A percentile compares a stretch with the other conserved stretches of the same genome.
phyloP scores from a whole-genome alignment of 2,113 vertebrate genomes.

The Microtus pennsylvanicus region DNA sequence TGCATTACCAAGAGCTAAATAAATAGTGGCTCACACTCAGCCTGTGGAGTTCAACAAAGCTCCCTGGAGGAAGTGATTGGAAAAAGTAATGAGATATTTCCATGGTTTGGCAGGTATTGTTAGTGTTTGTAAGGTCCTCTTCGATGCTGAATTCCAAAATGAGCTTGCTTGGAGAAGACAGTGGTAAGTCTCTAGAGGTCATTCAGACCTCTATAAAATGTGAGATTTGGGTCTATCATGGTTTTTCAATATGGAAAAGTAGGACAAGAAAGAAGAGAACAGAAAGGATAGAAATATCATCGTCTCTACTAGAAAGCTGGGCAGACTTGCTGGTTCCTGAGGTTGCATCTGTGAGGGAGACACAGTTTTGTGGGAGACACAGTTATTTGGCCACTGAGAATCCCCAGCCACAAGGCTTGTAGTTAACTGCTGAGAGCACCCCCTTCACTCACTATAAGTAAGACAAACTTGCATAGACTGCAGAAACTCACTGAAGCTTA shows the following conservation, averaged over 20 bases:
- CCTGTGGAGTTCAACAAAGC: background rate
- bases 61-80: background rate
- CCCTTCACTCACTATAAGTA: background rate
- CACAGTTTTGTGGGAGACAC: background rate
- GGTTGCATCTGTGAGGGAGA: background rate
- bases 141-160: background rate
- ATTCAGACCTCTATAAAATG: background rate
- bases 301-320: background rate
- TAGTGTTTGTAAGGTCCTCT: background rate
- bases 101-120: background rate
- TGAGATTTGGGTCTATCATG: too few relatives aligned
- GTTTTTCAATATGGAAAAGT: background rate
- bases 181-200: background rate
- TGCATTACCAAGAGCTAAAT: background rate
- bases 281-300: background rate
- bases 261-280: background rate
- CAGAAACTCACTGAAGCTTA: background rate
- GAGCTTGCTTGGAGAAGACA: background rate
- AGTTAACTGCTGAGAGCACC: background rate
- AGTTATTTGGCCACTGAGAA: background rate
- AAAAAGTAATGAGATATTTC: background rate
- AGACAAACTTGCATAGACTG: background rate
- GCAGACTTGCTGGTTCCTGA: background rate
- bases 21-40: background rate
- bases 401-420: background rate